Percentiles rank a stretch among this genome's conserved stretches.
Conservation (phyloP, 1,140 invertebrate species). For the Drosophila takahashii region DNA sequence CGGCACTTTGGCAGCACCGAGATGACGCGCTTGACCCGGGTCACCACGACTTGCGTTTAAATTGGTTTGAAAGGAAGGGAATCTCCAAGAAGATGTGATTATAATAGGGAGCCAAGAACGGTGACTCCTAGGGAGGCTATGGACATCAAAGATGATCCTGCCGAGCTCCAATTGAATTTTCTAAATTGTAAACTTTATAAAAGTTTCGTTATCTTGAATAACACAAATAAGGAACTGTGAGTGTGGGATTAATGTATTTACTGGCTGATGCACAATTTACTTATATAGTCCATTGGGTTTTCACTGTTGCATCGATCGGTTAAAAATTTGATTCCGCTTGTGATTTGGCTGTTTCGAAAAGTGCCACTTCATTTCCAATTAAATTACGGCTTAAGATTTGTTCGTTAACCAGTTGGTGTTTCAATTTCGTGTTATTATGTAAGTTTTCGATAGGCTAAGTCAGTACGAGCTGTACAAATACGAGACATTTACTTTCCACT, state of each 20-base stretch:
- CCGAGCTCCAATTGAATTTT: conserved; percentile 37
- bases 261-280: conserved; percentile 17
- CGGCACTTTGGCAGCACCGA: conserved; percentile 85
- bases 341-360: conserved; percentile 58
- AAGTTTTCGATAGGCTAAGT: conserved; percentile 30
- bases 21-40: conserved; percentile 85
- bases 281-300: not conserved
- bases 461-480: conserved; percentile 8
- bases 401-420: conserved; percentile 37
- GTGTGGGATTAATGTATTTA: conserved; percentile 12
- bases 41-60: conserved; percentile 86
- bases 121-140: not conserved
- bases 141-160: conserved; percentile 31
- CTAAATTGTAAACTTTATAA: conserved; percentile 65
- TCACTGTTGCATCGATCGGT: conserved; percentile 3
- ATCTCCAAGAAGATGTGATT: conserved; percentile 54
- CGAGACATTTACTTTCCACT: conserved; percentile 42
- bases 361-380: conserved; percentile 60
- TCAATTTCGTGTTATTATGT: conserved; percentile 18
- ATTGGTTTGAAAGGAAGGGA: not conserved
- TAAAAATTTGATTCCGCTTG: conserved; percentile 19
- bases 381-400: conserved; percentile 18
- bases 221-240: conserved; percentile 50
- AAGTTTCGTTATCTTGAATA: conserved; percentile 50
- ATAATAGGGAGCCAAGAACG: conserved; percentile 2